These are phyloP conservation scores for Apeira syringaria DNA, from an alignment of 2,888 invertebrate species.

Conservation along the genomic window DNA sequence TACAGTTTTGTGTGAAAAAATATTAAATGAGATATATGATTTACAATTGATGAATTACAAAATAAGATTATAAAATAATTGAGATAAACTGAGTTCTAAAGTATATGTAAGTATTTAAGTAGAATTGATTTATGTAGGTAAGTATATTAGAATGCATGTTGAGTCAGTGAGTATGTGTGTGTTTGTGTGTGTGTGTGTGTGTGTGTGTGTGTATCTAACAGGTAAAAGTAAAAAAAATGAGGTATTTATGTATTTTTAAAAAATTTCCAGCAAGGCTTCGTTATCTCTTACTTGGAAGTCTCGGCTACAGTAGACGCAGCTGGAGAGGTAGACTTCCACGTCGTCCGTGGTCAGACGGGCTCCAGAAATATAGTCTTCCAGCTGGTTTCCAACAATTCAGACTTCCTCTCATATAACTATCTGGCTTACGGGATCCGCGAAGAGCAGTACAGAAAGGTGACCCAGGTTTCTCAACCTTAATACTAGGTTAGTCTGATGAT, in stretches of 20 bases:
- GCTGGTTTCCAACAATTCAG: slow-evolving; percentile 65
- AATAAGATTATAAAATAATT: no score
- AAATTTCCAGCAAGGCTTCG: slow-evolving; percentile 60
- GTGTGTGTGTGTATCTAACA: neutral
- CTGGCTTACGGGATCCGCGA: slow-evolving; percentile 67
- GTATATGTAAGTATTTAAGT: no score
- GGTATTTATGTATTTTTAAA: no score
- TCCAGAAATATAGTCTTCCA: slow-evolving; percentile 63
- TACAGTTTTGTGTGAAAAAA: no score
- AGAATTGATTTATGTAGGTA: no score
- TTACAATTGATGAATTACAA: no score
- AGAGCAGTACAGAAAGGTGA: slow-evolving; percentile 75
- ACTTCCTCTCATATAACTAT: slow-evolving; percentile 67
- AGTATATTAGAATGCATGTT: no score
- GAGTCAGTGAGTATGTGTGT: no score
- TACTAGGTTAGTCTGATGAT: slow-evolving; percentile 59
- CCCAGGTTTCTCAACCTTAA: slow-evolving; percentile 39
- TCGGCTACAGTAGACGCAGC: slow-evolving; percentile 51
- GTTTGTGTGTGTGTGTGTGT: neutral
- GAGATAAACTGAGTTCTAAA: no score
- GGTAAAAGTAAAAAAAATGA: no score
- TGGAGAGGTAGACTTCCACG: slow-evolving; percentile 59
- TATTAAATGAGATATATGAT: no score
- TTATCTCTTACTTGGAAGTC: slow-evolving; percentile 66
- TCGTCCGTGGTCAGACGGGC: slow-evolving; percentile 60